Percentiles rank a stretch among this genome's conserved stretches.
These are phyloP conservation scores for Lordiphosa mommai DNA, from an alignment of 1,140 invertebrate genomes.

Conservation along the genomic window DNA sequence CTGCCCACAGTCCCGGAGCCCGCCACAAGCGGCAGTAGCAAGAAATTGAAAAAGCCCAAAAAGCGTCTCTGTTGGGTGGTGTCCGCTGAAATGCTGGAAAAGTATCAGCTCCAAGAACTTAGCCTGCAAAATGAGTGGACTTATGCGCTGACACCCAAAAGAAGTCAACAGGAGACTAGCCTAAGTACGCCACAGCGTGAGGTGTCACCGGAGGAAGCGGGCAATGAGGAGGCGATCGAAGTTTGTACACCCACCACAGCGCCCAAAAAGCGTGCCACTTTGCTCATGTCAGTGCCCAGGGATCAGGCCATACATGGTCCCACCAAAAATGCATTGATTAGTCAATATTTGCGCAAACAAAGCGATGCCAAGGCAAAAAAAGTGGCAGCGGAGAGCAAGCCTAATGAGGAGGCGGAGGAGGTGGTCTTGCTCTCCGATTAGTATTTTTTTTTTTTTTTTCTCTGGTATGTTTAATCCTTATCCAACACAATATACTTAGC, in stretches of 20 bases:
- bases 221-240: not conserved
- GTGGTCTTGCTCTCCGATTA: constrained; percentile 60
- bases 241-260: constrained; percentile 12
- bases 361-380: constrained; percentile 16
- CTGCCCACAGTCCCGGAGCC: constrained; percentile 6
- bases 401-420: constrained; percentile 14
- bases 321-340: constrained; percentile 80
- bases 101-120: constrained; percentile 82
- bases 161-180: constrained; percentile 10
- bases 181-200: constrained; percentile 24
- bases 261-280: constrained; percentile 79
- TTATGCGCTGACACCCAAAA: constrained; percentile 80
- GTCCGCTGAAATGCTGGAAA: constrained; percentile 81
- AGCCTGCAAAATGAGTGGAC: constrained; percentile 82
- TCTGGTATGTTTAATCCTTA: no score
- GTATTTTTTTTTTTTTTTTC: no score
- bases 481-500: no score
- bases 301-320: constrained; percentile 58
- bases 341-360: constrained; percentile 82
- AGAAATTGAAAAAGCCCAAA: constrained; percentile 81
- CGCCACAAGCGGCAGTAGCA: constrained; percentile 13
- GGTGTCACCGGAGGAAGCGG: constrained; percentile 10
- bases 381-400: not conserved
- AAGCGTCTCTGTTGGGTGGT: constrained; percentile 86
- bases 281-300: constrained; percentile 69